These are phyloP conservation scores for Apostichopus leukothele DNA, from an alignment of 53 echinoderm and acorn worm genomes.

Conservation along the genomic window DNA sequence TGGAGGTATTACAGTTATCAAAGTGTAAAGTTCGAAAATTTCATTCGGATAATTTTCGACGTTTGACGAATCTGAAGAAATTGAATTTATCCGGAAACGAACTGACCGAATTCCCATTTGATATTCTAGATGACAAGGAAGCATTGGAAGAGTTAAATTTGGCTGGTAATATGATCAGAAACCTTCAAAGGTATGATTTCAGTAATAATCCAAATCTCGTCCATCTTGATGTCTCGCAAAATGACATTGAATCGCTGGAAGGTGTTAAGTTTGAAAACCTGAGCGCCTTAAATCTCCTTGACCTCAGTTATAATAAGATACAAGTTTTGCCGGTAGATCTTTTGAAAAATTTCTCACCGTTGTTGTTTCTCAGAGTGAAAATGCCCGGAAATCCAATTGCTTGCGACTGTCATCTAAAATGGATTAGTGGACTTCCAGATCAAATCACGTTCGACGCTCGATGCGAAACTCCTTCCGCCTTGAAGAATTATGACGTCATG, in stretches of 20 bases:
- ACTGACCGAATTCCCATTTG: not conserved
- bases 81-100: not conserved
- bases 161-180: not conserved
- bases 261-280: not conserved
- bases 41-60: conserved; percentile 11
- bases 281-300: not conserved
- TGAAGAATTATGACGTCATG: not conserved
- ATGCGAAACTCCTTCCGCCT: not conserved
- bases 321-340: not conserved
- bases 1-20: not conserved
- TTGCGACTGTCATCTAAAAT: conserved; percentile 26
- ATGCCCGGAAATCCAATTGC: not conserved
- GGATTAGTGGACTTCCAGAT: not conserved
- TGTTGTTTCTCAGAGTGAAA: not conserved
- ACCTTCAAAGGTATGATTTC: conserved; percentile 2
- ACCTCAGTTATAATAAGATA: conserved; percentile 2
- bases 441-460: not conserved
- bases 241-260: conserved; percentile 10
- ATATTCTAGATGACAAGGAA: not conserved
- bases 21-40: conserved; percentile 3
- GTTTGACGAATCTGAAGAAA: not conserved
- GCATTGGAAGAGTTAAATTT: not conserved
- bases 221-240: not conserved
- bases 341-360: not conserved
- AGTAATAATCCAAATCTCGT: not conserved